A percentile compares a stretch with the other conserved stretches of the same genome.
Evolutionary conservation across 2,888 invertebrate species (phyloP).

Genomic region (Aphelenchoides bicaudatus): DNA sequence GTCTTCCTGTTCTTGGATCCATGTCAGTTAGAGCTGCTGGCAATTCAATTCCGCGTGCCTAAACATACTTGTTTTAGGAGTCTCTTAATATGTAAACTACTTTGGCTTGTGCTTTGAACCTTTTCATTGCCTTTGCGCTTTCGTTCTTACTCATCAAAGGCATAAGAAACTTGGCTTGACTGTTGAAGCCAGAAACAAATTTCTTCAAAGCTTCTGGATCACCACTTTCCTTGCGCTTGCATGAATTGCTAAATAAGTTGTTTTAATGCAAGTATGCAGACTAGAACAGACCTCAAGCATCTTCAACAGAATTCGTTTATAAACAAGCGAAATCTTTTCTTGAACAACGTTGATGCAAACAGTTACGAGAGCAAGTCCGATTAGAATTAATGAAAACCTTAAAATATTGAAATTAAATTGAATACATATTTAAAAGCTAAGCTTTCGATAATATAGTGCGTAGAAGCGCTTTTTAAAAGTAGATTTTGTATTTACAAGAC

Average conservation of each 20-base stretch:
- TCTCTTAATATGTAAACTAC: too few species aligned
- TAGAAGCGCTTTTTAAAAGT: too few species aligned
- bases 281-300: slow-evolving; percentile 40
- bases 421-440: too few species aligned
- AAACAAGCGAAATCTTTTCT: slow-evolving; percentile 52
- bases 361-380: slow-evolving; percentile 54
- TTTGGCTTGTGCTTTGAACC: slow-evolving; percentile 52
- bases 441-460: too few species aligned
- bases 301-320: slow-evolving; percentile 48
- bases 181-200: slow-evolving; percentile 54
- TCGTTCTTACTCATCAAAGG: slow-evolving; percentile 51
- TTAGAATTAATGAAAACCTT: slow-evolving; percentile 44
- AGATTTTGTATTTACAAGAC: too few species aligned
- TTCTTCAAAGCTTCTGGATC: slow-evolving; percentile 50
- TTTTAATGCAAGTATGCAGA: not conserved
- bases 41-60: slow-evolving; percentile 38
- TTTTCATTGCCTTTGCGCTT: slow-evolving; percentile 53
- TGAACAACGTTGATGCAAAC: slow-evolving; percentile 59
- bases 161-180: slow-evolving; percentile 55
- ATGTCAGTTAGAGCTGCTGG: slow-evolving; percentile 53
- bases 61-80: too few species aligned
- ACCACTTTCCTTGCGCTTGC: slow-evolving; percentile 46
- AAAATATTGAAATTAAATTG: too few species aligned
- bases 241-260: slow-evolving; percentile 44
- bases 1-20: slow-evolving; percentile 50